Evolutionary conservation across 2,888 invertebrate genomes (phyloP), one percentile per base, ranked within the genome.

Genomic region (Chrysotoxum bicinctum): DNA sequence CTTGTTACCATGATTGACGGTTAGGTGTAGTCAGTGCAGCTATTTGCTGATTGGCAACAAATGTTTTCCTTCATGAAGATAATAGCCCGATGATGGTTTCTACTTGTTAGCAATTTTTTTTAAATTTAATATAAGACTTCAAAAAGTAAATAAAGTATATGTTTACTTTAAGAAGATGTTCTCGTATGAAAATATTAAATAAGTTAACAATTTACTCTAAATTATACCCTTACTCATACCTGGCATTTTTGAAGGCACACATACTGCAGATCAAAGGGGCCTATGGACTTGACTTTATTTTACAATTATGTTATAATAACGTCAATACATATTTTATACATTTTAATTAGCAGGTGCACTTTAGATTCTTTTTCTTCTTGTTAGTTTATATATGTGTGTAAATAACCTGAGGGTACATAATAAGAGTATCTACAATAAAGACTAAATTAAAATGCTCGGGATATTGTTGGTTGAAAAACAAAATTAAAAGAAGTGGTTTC

Each of bases 1-100:
- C 75, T 84, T 50, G 84, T 84, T 84, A 84, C n/a, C 75, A 43
- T 84, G 84, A 84, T 84, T 75, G 75, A 75, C 48, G 72, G 75
- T 72, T 80, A 30, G 5, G 48, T 12, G 23, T 30, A 62, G 7
- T 26, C 32, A 9, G n/a, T 43, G 5, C 1, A n/a, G 79, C 43
- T 76, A 76, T 79, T 84, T 84, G 19, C 54, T 66, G 75, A 84
- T 84, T 79, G 64, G 43, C 62, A 70, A 1, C 32, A 0, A 0
- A 10, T 30, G 52, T 66, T 75, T 60, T 52, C 48, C 37, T 32
- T 12, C 72, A 40, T 35, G 40, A 30, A 52, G 19, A 3, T 68
- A 72, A 78, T 70, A 62, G 56, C 50, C 37, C 23, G 72, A 74
- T 56, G 62, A 54, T 62, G 40, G 32, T 30, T 62, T 70, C 10